Evolutionary conservation across 53 echinoderm and acorn worm species (phyloP).

Genomic region (Paracentrotus lividus): DNA sequence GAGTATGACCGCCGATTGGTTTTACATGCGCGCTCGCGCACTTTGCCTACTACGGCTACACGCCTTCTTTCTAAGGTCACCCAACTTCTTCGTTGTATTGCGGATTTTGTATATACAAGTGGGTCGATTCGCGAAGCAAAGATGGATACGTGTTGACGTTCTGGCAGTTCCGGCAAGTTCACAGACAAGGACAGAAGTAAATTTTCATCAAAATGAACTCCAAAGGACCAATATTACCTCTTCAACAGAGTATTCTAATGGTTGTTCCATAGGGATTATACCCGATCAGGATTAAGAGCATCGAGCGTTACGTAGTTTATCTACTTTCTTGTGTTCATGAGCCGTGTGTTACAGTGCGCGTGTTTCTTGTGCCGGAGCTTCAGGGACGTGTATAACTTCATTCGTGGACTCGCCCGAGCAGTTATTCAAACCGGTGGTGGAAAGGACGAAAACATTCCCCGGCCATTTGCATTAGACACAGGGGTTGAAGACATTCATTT

Average conservation of each 20-base stretch:
- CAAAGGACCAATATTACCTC: conserved; percentile 85
- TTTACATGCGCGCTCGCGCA: not conserved
- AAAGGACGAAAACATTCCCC: conserved; percentile 71
- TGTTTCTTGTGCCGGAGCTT: conserved; percentile 93
- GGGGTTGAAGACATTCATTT: conserved; percentile 80
- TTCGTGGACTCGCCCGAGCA: conserved; percentile 83
- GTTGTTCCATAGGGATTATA: conserved; percentile 84
- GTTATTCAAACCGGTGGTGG: conserved; percentile 79
- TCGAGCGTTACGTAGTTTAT: conserved; percentile 94
- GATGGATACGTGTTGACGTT: conserved; percentile 39
- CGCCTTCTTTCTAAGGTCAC: not conserved
- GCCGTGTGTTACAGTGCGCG: conserved; percentile 93
- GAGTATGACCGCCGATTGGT: too few species aligned
- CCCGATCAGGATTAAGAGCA: conserved; percentile 84
- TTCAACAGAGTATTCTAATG: conserved; percentile 89
- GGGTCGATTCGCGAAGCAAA: not conserved
- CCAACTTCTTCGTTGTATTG: not conserved
- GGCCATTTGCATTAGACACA: conserved; percentile 74
- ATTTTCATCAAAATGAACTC: conserved; percentile 84
- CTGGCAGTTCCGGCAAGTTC: not conserved
- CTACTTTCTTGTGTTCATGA: conserved; percentile 91
- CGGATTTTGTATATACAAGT: not conserved
- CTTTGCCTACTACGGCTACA: not conserved
- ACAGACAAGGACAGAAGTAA: not conserved
- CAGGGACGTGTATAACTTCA: conserved; percentile 74